Conservation (phyloP, 2,888 invertebrate species). For the Liposcelis brunnea region DNA sequence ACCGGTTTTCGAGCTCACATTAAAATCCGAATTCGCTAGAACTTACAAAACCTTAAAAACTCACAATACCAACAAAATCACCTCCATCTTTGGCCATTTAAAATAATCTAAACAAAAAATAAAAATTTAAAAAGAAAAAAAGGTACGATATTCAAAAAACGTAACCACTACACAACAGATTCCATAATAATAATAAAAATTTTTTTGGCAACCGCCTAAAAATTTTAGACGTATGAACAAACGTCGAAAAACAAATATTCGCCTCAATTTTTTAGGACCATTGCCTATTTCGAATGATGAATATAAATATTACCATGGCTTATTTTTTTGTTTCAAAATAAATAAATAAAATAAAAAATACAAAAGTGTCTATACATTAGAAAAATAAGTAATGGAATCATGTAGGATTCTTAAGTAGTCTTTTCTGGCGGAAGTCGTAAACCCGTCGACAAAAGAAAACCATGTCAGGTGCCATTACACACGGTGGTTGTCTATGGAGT, state of each 20-base stretch:
- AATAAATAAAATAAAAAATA: not conserved
- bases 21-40: too few relatives aligned
- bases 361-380: not conserved
- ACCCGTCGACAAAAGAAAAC: constrained; percentile 89
- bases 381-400: constrained; percentile 10
- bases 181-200: too few relatives aligned
- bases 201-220: too few relatives aligned
- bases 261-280: not conserved
- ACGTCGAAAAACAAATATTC: too few relatives aligned
- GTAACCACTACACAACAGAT: not conserved
- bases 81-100: too few relatives aligned
- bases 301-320: not conserved
- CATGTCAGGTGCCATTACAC: constrained; percentile 57
- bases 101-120: too few relatives aligned
- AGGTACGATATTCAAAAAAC: not conserved
- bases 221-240: too few relatives aligned
- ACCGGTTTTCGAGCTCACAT: too few relatives aligned
- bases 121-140: too few relatives aligned
- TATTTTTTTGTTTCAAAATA: not conserved
- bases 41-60: too few relatives aligned
- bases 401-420: constrained; percentile 30
- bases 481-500: constrained; percentile 39
- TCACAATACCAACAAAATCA: too few relatives aligned
- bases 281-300: not conserved
- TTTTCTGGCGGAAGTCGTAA: constrained; percentile 83